Conservation (phyloP, 2,888 invertebrate species). For the Plagodis dolabraria region DNA sequence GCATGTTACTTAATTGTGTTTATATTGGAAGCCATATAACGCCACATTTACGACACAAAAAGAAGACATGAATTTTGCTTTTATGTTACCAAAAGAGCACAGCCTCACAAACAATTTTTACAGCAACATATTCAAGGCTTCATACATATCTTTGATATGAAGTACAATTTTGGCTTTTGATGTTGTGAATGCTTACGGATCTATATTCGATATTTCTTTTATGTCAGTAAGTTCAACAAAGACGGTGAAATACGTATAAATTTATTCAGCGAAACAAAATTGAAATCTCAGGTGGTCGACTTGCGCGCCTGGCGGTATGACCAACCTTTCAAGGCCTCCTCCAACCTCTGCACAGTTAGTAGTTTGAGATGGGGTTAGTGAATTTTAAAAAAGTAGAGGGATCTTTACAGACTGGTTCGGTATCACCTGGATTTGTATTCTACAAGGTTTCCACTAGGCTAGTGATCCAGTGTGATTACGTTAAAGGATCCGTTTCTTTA, state of each 20-base stretch:
- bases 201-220: constrained; percentile 49
- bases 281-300: constrained; percentile 81
- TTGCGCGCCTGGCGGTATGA: constrained; percentile 48
- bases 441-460: constrained; percentile 54
- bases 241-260: constrained; percentile 72
- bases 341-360: constrained; percentile 40
- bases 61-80: constrained; percentile 2
- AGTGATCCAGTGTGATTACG: constrained; percentile 65
- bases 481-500: constrained; percentile 52
- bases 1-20: constrained; percentile 30
- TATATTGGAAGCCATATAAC: constrained; percentile 8
- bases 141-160: not conserved
- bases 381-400: constrained; percentile 46
- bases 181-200: constrained; percentile 11
- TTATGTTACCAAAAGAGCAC: constrained; percentile 1
- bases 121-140: not conserved
- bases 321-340: constrained; percentile 53
- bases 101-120: not conserved
- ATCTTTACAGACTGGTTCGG: constrained; percentile 54
- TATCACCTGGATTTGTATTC: constrained; percentile 71
- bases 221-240: constrained; percentile 61
- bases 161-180: constrained; percentile 6
- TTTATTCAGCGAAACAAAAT: constrained; percentile 78
- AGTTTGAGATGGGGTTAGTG: constrained; percentile 37
- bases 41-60: constrained; percentile 10